Evolutionary conservation across 2,888 invertebrate genomes (phyloP).

Genomic region (Polydrusus pterygomalis): DNA sequence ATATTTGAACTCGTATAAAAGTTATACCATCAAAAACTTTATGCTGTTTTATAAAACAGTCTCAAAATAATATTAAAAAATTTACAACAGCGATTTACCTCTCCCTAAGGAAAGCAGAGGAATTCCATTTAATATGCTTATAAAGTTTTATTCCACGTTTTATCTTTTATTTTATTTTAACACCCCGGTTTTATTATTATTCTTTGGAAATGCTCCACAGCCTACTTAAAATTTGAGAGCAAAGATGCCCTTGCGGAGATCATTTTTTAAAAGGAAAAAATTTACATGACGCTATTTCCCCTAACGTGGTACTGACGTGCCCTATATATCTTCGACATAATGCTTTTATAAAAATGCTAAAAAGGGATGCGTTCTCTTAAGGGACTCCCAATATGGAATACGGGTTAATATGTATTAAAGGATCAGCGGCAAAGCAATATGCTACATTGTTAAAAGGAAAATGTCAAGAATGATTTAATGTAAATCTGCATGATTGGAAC

Average conservation of each 20-base stretch:
- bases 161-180: slow-evolving; percentile 35
- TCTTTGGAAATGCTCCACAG: slow-evolving; percentile 24
- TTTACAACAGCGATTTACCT: background rate
- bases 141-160: slow-evolving; percentile 17
- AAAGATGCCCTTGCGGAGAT: slow-evolving; percentile 34
- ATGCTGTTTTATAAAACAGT: background rate
- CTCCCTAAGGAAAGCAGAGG: background rate
- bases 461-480: background rate
- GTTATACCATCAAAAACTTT: background rate
- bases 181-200: slow-evolving; percentile 40
- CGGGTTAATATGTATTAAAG: background rate
- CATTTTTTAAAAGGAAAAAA: slow-evolving; percentile 46
- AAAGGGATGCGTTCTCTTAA: background rate
- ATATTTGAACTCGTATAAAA: background rate
- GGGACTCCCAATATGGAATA: no score
- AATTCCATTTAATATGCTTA: slow-evolving; percentile 26
- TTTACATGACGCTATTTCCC: slow-evolving; percentile 50
- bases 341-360: slow-evolving; percentile 27
- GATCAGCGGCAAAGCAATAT: background rate
- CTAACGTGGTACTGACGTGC: slow-evolving; percentile 27
- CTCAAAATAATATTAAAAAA: background rate
- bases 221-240: slow-evolving; percentile 49
- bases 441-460: no score
- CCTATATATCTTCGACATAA: slow-evolving; percentile 32
- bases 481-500: no score